Evolutionary conservation across 2,888 invertebrate genomes (phyloP).

Genomic region (Chalcosyrphus nemorum): DNA sequence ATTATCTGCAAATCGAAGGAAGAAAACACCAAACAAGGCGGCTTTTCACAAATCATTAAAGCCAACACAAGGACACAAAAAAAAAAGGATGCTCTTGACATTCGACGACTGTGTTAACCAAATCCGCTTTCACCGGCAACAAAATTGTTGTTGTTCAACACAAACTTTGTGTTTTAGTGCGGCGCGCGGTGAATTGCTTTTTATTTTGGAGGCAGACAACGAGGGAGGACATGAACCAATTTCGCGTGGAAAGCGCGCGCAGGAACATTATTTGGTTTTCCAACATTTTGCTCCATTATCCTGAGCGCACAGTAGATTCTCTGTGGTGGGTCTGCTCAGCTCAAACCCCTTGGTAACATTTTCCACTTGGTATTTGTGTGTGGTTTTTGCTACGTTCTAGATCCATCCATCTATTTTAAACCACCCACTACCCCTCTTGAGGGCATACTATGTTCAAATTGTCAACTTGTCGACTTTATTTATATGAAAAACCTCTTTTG

Average conservation of each 20-base stretch:
- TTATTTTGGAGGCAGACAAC: too few relatives aligned
- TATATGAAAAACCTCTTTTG: slow-evolving; percentile 32
- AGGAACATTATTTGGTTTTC: slow-evolving; percentile 25
- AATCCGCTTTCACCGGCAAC: slow-evolving; percentile 45
- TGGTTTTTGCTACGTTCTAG: slow-evolving; percentile 27
- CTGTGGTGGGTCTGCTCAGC: background rate
- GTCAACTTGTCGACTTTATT: slow-evolving; percentile 69
- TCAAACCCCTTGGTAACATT: slow-evolving; percentile 17
- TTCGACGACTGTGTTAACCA: slow-evolving; percentile 28
- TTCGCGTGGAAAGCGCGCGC: slow-evolving; percentile 15
- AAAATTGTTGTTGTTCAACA: slow-evolving; percentile 31
- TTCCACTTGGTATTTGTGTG: slow-evolving; percentile 32
- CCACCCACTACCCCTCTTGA: slow-evolving; percentile 15
- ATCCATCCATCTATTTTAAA: slow-evolving; percentile 33
- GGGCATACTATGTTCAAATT: slow-evolving; percentile 60
- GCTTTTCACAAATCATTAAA: slow-evolving; percentile 34
- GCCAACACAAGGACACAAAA: too few relatives aligned
- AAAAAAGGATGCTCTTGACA: slow-evolving; percentile 14
- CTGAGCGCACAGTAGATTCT: background rate
- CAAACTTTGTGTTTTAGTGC: background rate
- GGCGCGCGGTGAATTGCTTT: background rate
- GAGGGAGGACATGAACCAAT: background rate
- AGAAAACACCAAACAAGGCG: background rate
- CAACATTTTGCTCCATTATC: background rate
- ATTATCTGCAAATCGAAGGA: slow-evolving; percentile 16